A percentile compares a stretch with the other conserved stretches of the same genome.
Evolutionary conservation across 2,888 invertebrate genomes (phyloP).

Genomic region (Epirrhoe tristata): DNA sequence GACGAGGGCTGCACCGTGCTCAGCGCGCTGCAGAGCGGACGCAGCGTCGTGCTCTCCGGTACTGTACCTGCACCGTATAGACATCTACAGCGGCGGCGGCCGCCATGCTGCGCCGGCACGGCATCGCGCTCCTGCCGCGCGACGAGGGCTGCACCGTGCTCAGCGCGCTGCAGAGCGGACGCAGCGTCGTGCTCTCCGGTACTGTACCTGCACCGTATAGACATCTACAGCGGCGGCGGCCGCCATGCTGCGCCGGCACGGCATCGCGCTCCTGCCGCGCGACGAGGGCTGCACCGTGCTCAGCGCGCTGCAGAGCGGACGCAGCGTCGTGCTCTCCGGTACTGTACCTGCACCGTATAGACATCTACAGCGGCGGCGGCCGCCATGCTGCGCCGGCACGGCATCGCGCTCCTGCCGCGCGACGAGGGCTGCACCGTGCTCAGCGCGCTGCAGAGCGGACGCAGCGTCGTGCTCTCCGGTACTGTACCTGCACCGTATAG

Average conservation of each 20-base stretch:
- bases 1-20: constrained; percentile 90
- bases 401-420: constrained; percentile 55
- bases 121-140: constrained; percentile 93
- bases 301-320: constrained; percentile 43
- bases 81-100: constrained; percentile 31
- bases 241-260: too few relatives aligned
- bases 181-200: constrained; percentile 93
- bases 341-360: too few relatives aligned
- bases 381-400: too few relatives aligned
- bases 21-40: constrained; percentile 93
- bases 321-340: constrained; percentile 81
- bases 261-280: not conserved
- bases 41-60: constrained; percentile 93
- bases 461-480: constrained; percentile 93
- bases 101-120: constrained; percentile 92
- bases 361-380: too few relatives aligned
- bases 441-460: constrained; percentile 93
- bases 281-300: constrained; percentile 48
- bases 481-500: constrained; percentile 18
- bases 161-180: constrained; percentile 93
- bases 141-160: constrained; percentile 90
- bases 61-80: constrained; percentile 18
- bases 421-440: constrained; percentile 90
- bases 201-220: constrained; percentile 18
- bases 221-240: too few relatives aligned